These are phyloP conservation scores for Cantharis rufa DNA, from an alignment of 2,888 invertebrate species.

Conservation along the genomic window DNA sequence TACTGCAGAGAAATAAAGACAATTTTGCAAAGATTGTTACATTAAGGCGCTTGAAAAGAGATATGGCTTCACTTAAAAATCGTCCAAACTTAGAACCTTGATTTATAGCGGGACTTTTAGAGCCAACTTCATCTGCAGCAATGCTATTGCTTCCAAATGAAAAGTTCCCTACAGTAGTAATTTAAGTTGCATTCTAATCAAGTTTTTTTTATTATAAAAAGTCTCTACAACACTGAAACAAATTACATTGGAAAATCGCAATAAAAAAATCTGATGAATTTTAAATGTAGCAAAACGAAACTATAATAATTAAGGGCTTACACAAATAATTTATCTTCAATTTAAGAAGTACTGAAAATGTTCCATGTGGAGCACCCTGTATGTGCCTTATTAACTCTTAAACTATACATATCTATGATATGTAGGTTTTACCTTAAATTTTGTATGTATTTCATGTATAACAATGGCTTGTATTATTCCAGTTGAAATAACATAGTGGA, in stretches of 20 bases:
- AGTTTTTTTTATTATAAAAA: not conserved
- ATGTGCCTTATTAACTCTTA: too few relatives aligned
- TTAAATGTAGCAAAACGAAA: too few relatives aligned
- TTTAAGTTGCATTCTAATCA: constrained; percentile 1
- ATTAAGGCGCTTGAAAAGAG: not conserved
- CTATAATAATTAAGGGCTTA: too few relatives aligned
- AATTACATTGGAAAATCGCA: not conserved
- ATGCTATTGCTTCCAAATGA: constrained; percentile 1
- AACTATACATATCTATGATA: too few relatives aligned
- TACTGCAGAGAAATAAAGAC: constrained; percentile 4
- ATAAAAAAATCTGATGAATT: not conserved
- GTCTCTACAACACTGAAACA: not conserved
- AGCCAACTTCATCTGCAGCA: constrained; percentile 3
- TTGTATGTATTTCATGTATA: too few relatives aligned
- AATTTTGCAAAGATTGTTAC: constrained; percentile 2
- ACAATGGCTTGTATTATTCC: too few relatives aligned
- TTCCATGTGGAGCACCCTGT: too few relatives aligned
- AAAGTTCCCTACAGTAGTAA: constrained; percentile 1
- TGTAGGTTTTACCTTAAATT: too few relatives aligned
- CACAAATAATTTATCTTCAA: too few relatives aligned
- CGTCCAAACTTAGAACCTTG: constrained; percentile 3
- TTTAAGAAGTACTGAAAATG: too few relatives aligned
- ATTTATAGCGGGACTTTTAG: constrained; percentile 1
- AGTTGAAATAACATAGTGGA: too few relatives aligned
- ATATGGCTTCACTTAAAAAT: constrained; percentile 4